Evolutionary conservation across 2,113 vertebrate genomes (phyloP), one percentile per base, ranked within the genome.

Genomic region (Salminus brasiliensis): DNA sequence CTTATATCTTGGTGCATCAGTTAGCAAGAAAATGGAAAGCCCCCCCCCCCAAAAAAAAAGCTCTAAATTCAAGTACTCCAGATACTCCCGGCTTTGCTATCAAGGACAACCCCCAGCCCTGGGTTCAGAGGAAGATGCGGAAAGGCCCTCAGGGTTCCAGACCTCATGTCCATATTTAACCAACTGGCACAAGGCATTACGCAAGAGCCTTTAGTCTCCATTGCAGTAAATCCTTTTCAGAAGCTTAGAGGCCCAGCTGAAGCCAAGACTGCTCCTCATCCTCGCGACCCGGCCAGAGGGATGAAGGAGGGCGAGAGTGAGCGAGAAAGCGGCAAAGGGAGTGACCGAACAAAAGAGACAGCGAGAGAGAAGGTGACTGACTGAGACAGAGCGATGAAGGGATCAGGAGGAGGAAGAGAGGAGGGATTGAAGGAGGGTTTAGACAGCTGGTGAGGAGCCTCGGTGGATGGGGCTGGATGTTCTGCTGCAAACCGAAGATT

Each of bases 171-270:
- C 88, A 85, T 88, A 86, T 90, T 90, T 87, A 90, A 89, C 85
- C 77, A n/a, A 5, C 34, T n/a, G 5, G 34, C 78, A 79, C 77
- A 25, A 53, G 41, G 39, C 4, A 18, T 92, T 89, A 91, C 27
- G 85, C 87, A 91, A 90, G 78, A 39, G 74, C 83, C 87, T 89
- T 89, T 90, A 81, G 91, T 90, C 89, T 92, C 90, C 73, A 82
- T 91, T 90, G 87, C 89, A 87, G 90, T 88, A 91, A 90, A 92
- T 93, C 91, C 86, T 85, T 81, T 77, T 86, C 83, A 84, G 87
- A 78, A 85, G 86, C 85, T 86, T 87, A 88, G 90, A 39, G 32
- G 45, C 5, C 45, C 25, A 32, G 43, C 85, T n/a, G 84, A 86
- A 88, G 83, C 81, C 87, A 91, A 90, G 88, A 84, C 86, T 88